phyloP scores from a whole-genome alignment of 2,797 vertebrate species.

The Orientallactaga sibirica region DNA sequence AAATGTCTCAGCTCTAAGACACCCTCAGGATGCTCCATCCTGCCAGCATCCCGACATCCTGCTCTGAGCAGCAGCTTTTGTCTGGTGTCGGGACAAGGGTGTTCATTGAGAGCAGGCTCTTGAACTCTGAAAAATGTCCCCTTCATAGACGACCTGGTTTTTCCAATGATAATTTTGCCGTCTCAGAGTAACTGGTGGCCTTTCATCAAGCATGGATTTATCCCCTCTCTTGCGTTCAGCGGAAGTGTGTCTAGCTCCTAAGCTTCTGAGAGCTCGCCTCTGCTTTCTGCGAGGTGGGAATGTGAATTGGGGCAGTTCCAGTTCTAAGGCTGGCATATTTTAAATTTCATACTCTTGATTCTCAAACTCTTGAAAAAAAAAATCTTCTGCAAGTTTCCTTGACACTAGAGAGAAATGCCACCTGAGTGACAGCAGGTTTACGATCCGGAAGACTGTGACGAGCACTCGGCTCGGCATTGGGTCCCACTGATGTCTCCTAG shows the following conservation, averaged over 20 bases:
- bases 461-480: accelerated
- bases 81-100: neutral
- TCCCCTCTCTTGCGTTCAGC: neutral
- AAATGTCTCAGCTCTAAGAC: neutral
- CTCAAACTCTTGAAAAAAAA: slow-evolving; percentile 13
- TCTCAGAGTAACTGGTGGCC: neutral
- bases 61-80: neutral
- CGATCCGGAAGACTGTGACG: neutral
- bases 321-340: neutral
- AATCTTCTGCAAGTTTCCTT: neutral
- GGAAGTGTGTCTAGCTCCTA: neutral
- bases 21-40: accelerated
- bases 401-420: neutral
- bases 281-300: slow-evolving; percentile 5
- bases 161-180: neutral
- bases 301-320: neutral
- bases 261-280: neutral
- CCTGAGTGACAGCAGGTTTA: neutral
- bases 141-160: neutral
- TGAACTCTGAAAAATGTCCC: neutral
- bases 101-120: neutral
- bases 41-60: neutral
- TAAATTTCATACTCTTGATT: neutral
- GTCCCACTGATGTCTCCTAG: neutral
- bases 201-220: neutral